Base-by-base conservation (phyloP, 53 echinoderm and acorn worm genomes). In the Stichopus horrens region DNA sequence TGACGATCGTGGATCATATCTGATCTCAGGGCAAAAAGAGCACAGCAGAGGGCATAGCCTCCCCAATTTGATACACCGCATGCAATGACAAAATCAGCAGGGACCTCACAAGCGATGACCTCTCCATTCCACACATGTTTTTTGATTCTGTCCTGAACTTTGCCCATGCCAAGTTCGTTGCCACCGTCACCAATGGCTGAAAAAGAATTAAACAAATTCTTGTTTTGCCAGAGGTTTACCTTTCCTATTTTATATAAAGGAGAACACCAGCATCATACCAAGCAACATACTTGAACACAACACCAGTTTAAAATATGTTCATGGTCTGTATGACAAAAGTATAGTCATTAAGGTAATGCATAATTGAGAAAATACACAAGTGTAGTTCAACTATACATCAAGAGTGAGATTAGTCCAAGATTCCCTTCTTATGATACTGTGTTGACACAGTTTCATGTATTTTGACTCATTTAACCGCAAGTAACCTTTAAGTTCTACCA, bases 1-100 rank as follows among this genome's bases (percentile, higher is more conserved):
- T 95, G 94, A 19, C 98, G 92, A 66, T 97, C 95, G 78, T 97
- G 98, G 76, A 97, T 93, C 7, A 91, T 91, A 86, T 96, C 96
- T 13, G 54, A 58, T 54, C 86, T 76, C 23, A 95, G 89, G 56
- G 93, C 83, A 76, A 93, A 91, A 52, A 97, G 89, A 58, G 95
- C 94, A 59, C 89, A 78, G 53, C 91, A 78, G 21, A 97, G 58
- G 56, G 94, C 95, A 83, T 92, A 97, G 11, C 98, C 95, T 2
- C 98, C 98, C 98, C 95, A 97, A 89, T 95, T 92, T 55, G 92
- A 90, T 22, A 97, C 92, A 73, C 98, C 95, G 9, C 91, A 73
- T 59, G 93, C 89, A 67, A 97, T 73, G 21, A 95, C 86, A 76
- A 90, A 95, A 75, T 93, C 92, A 1, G 93, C 89, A 21, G 93